Evolutionary conservation across 2,113 vertebrate species (phyloP).

Genomic region (Corythoichthys intestinalis): DNA sequence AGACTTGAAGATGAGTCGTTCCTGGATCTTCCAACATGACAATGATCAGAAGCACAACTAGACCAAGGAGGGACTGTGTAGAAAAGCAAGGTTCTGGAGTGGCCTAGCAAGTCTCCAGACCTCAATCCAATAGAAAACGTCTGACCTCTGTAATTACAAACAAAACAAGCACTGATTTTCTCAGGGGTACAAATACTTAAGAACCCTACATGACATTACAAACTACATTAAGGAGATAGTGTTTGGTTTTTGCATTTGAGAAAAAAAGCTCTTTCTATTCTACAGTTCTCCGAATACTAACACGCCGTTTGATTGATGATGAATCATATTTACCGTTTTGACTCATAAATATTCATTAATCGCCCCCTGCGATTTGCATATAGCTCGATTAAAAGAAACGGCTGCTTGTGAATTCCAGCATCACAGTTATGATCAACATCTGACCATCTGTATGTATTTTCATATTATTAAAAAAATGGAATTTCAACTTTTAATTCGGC

Average conservation of each 20-base stretch:
- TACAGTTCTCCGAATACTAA: constrained; percentile 53
- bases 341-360: constrained; percentile 63
- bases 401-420: constrained; percentile 20
- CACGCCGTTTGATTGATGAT: constrained; percentile 55
- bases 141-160: too few species aligned
- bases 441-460: constrained; percentile 51
- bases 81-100: too few species aligned
- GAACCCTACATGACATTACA: too few species aligned
- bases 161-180: too few species aligned
- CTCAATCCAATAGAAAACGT: too few species aligned
- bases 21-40: too few species aligned
- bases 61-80: too few species aligned
- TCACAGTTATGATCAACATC: constrained; percentile 33
- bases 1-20: too few species aligned
- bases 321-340: constrained; percentile 60
- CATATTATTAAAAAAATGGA: constrained; percentile 24
- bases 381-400: constrained; percentile 39
- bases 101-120: too few species aligned
- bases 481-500: constrained; percentile 42
- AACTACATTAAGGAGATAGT: neutral
- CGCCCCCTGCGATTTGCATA: constrained; percentile 43
- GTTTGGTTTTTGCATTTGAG: constrained; percentile 4
- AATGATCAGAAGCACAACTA: too few species aligned
- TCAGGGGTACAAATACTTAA: too few species aligned
- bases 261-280: constrained; percentile 35